Evolutionary conservation across 2,888 invertebrate species (phyloP).

Genomic region (Scotopteryx bipunctaria): DNA sequence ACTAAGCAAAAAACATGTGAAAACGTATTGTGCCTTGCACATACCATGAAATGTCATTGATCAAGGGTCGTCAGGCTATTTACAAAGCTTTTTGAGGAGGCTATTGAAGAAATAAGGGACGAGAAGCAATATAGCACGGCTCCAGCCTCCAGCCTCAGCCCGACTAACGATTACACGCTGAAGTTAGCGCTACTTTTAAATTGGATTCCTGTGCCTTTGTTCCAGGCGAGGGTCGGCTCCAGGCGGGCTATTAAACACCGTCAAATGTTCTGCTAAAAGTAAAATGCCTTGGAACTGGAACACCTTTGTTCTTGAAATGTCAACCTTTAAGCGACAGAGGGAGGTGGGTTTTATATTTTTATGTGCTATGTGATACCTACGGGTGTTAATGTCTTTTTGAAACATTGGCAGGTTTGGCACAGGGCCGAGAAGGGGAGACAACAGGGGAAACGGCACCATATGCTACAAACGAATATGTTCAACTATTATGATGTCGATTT

Average conservation of each 20-base stretch:
- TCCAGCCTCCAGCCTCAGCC: too few relatives aligned
- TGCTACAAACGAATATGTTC: too few relatives aligned
- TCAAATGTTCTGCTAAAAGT: constrained; percentile 19
- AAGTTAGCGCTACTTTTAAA: constrained; percentile 62
- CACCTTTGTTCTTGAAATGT: constrained; percentile 25
- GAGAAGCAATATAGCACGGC: constrained; percentile 24
- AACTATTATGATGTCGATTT: too few relatives aligned
- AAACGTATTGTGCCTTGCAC: too few relatives aligned
- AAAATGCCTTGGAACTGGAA: constrained; percentile 15
- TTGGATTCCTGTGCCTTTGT: constrained; percentile 52
- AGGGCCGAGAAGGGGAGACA: too few relatives aligned
- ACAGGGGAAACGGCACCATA: too few relatives aligned
- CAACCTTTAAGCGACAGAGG: constrained; percentile 12
- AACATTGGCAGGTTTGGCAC: too few relatives aligned
- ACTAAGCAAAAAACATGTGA: too few relatives aligned
- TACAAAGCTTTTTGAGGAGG: not conserved
- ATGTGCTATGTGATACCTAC: too few relatives aligned
- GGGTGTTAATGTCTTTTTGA: too few relatives aligned
- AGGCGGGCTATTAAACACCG: constrained; percentile 11
- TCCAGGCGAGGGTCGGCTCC: constrained; percentile 4
- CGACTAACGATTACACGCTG: constrained; percentile 54
- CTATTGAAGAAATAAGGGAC: not conserved
- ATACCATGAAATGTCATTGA: not conserved
- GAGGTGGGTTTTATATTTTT: constrained; percentile 8
- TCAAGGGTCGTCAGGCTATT: not conserved